Conservation (phyloP, 1,140 invertebrate species). For the Drosophila varians region DNA sequence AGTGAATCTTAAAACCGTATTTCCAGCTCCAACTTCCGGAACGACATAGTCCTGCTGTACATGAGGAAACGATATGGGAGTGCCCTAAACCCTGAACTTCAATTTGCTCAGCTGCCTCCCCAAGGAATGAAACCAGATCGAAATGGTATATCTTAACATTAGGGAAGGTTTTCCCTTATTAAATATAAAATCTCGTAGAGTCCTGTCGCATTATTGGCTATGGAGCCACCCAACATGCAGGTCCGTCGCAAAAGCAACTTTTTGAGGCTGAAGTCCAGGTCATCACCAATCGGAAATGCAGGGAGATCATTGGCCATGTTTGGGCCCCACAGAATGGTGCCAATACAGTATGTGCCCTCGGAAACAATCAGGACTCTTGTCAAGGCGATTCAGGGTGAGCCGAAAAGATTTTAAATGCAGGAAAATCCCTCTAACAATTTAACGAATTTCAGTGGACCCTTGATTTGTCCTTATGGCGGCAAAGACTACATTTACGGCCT, state of each 20-base stretch:
- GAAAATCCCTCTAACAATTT: background rate
- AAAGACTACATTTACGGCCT: constrained; percentile 69
- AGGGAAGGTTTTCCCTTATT: background rate
- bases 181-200: constrained; percentile 5
- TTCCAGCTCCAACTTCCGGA: constrained; percentile 68
- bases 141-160: constrained; percentile 36
- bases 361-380: constrained; percentile 73
- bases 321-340: constrained; percentile 75
- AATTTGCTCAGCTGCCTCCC: constrained; percentile 60
- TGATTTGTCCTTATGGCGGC: constrained; percentile 67
- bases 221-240: constrained; percentile 68
- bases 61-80: constrained; percentile 42
- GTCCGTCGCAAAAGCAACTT: constrained; percentile 57
- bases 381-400: constrained; percentile 75
- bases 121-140: constrained; percentile 56
- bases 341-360: constrained; percentile 74
- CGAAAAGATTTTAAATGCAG: background rate
- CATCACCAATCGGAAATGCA: constrained; percentile 65
- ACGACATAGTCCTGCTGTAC: constrained; percentile 70
- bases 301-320: constrained; percentile 68
- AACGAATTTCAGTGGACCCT: constrained; percentile 44
- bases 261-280: constrained; percentile 66
- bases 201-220: constrained; percentile 78
- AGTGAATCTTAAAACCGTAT: background rate
- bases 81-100: constrained; percentile 10